Conservation (phyloP, 2,888 invertebrate genomes). For the Oxytorus armatus region DNA sequence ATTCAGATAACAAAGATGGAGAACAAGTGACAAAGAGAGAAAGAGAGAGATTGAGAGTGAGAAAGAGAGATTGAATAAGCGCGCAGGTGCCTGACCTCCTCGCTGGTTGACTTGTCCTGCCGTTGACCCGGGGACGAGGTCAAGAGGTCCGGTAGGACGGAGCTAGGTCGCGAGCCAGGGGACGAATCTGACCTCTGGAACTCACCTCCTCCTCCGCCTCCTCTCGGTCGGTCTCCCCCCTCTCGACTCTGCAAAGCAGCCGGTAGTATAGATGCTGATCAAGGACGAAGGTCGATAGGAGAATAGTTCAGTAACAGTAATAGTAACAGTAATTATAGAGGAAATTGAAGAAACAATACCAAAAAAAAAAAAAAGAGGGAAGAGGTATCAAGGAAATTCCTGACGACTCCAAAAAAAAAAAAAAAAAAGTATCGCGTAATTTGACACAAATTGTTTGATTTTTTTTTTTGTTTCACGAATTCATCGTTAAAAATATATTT, state of each 20-base stretch:
- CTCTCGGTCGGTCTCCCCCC: conserved; percentile 82
- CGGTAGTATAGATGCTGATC: conserved; percentile 59
- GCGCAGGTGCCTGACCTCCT: conserved; percentile 91
- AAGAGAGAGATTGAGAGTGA: conserved; percentile 28
- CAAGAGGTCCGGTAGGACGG: conserved; percentile 97
- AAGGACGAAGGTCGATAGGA: conserved; percentile 43
- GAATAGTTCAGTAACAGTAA: conserved; percentile 21
- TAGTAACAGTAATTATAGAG: conserved; percentile 30
- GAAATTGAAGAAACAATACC: too few relatives aligned
- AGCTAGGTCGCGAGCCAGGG: conserved; percentile 91
- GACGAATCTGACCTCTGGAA: conserved; percentile 85
- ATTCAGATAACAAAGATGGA: conserved; percentile 20
- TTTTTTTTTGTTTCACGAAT: too few relatives aligned
- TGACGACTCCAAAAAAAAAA: conserved; percentile 28
- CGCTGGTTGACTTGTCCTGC: conserved; percentile 96
- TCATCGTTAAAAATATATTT: too few relatives aligned
- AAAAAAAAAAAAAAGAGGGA: conserved; percentile 17
- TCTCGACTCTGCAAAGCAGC: conserved; percentile 81
- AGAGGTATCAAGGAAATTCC: conserved; percentile 26
- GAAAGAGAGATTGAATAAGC: conserved; percentile 60
- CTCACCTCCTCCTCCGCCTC: conserved; percentile 86
- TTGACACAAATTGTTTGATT: too few relatives aligned
- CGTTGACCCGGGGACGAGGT: conserved; percentile 95
- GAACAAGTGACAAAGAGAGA: conserved; percentile 24
- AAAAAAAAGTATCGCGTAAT: conserved; percentile 2